Conservation (phyloP, 2,113 vertebrate genomes). For the Panurus biarmicus region DNA sequence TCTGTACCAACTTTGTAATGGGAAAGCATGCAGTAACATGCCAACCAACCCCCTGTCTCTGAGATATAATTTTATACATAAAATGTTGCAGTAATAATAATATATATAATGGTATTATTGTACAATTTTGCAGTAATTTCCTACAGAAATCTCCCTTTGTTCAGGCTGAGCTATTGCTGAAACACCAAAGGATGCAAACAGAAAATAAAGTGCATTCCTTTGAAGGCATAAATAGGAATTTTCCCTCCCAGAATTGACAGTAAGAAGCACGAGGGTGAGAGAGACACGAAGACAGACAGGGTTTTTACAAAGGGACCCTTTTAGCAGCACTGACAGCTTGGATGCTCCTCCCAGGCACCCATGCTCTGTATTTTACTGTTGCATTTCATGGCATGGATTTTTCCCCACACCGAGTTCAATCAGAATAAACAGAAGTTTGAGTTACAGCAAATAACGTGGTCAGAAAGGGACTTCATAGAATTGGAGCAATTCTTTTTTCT, state of each 20-base stretch:
- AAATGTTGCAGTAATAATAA: too few species aligned
- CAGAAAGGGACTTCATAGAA: neutral
- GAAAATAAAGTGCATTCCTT: neutral
- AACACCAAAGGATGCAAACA: neutral
- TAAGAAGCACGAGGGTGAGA: neutral
- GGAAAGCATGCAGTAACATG: neutral
- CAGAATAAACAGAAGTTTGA: conserved; percentile 11
- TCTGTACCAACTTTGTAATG: neutral
- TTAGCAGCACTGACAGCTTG: neutral
- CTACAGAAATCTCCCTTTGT: neutral
- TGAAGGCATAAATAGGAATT: neutral
- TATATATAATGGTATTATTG: too few species aligned
- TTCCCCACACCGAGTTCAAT: neutral
- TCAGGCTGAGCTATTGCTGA: neutral
- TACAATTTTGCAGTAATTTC: neutral
- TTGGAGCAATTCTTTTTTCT: conserved; percentile 16
- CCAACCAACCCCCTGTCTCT: neutral
- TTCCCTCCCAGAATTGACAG: neutral
- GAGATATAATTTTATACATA: too few species aligned
- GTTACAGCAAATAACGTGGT: neutral
- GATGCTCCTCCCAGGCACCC: neutral
- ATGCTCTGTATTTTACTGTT: neutral
- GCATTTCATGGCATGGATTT: conserved; percentile 39
- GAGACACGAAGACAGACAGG: neutral
- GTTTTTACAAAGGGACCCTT: neutral